Evolutionary conservation across 2,797 vertebrate genomes (phyloP), one percentile per base, ranked within the genome.

Genomic region (Rhynchonycteris naso): DNA sequence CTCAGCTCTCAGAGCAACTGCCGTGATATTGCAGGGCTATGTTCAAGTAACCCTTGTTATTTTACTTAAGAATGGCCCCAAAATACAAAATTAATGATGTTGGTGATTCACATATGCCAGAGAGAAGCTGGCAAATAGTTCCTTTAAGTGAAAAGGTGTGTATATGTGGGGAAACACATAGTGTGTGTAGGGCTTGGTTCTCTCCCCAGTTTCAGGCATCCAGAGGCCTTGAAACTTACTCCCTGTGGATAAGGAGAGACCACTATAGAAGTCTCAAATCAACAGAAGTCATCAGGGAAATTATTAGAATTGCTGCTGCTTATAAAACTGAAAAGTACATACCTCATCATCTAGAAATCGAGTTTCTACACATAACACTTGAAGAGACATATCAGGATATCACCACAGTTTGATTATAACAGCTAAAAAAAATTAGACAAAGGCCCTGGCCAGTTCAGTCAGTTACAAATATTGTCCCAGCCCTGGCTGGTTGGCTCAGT

Each of bases 301-400:
- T 14, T 35, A 18, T 59, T 38, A 14, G 76, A 14, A 61, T 76
- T 43, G 33, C 18, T 92, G 63, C 33, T 79, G 21, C 21, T 56
- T 28, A 50, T 8, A 91, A 94, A 91, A 26, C 79, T 52, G 11
- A 94, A 58, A 81, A 90, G 7, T 66, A 79, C 15, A 56, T 26
- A 58, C 22, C 13, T 24, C 22, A 50, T 28, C 5, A 6, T 5
- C 58, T 12, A 90, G 52, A 58, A 43, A 74, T 58, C 95, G 50
- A 72, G 89, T 91, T 91, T 84, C 65, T 90, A 58, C 15, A 71
- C 14, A 61, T 56, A 93, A 94, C 56, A 69, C 5, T 79, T 50
- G 43, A 95, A 75, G 82, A 88, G 33, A 35, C 19, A 2, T 13
- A 26, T 52, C 75, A 72, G 12, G 50, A 54, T 75, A 19, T 58